A percentile compares a stretch with the other conserved stretches of the same genome.
Conservation (phyloP, 2,797 vertebrate genomes). For the Lepus oiostolus region DNA sequence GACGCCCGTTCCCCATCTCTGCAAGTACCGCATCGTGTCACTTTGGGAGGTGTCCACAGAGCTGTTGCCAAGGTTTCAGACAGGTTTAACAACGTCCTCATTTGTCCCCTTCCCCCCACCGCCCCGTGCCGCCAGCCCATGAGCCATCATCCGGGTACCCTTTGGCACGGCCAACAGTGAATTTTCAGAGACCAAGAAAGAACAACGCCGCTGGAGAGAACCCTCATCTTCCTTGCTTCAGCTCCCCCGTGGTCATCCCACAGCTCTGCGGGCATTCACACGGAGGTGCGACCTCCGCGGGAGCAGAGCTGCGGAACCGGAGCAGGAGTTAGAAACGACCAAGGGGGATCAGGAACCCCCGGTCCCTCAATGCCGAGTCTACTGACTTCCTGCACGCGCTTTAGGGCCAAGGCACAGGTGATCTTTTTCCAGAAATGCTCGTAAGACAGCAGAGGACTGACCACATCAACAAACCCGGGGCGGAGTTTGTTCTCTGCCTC, state of each 20-base stretch:
- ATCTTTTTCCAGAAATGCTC: slow-evolving; percentile 76
- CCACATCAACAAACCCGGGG: slow-evolving; percentile 64
- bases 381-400: slow-evolving; percentile 68
- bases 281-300: too few species aligned
- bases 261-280: too few species aligned
- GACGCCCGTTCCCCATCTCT: not conserved
- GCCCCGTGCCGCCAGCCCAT: not conserved
- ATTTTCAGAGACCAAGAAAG: not conserved
- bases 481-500: slow-evolving; percentile 73
- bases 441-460: slow-evolving; percentile 69
- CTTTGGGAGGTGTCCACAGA: not conserved
- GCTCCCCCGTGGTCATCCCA: not conserved
- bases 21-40: not conserved
- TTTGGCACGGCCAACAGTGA: not conserved
- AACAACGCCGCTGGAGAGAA: not conserved
- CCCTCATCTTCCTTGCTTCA: too few species aligned
- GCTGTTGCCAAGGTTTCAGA: not conserved
- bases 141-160: not conserved
- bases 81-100: not conserved
- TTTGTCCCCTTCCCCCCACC: not conserved
- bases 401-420: slow-evolving; percentile 75
- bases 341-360: slow-evolving; percentile 10
- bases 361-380: slow-evolving; percentile 53
- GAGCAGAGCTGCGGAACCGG: not conserved
- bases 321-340: not conserved